Conservation (phyloP, 2,888 invertebrate genomes). For the Spisula subtruncata region DNA sequence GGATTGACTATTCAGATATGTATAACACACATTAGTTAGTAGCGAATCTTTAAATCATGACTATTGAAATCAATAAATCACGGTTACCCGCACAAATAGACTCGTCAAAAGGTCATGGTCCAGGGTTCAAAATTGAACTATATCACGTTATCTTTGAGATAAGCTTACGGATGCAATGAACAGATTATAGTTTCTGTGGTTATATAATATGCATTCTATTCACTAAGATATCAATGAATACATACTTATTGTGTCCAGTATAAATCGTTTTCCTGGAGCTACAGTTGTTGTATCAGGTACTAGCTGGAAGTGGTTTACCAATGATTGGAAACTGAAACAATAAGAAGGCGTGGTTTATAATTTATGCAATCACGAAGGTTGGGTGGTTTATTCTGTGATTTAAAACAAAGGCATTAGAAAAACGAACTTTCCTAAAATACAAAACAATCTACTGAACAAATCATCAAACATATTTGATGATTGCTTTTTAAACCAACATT, state of each 20-base stretch:
- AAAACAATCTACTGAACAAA: not conserved
- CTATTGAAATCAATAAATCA: too few species aligned
- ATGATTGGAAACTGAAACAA: conserved; percentile 13
- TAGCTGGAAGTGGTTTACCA: not conserved
- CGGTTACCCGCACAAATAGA: too few species aligned
- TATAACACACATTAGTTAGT: too few species aligned
- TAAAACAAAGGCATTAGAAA: not conserved
- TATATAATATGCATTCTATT: too few species aligned
- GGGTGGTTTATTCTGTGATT: not conserved
- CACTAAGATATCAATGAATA: too few species aligned
- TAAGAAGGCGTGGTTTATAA: not conserved
- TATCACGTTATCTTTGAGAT: too few species aligned
- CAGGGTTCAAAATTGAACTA: too few species aligned
- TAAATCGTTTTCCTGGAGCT: not conserved
- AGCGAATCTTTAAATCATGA: too few species aligned
- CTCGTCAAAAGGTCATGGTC: too few species aligned
- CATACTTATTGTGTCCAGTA: not conserved
- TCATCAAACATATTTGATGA: not conserved
- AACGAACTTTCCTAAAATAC: not conserved
- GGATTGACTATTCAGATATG: too few species aligned
- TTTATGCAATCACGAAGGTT: not conserved
- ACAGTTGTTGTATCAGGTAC: not conserved
- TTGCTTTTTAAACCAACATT: not conserved
- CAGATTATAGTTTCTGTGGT: too few species aligned
- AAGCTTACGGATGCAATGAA: too few species aligned